These are phyloP conservation scores for Pseudomyrmex flavicornis DNA, from an alignment of 1,140 invertebrate species.

Conservation along the genomic window DNA sequence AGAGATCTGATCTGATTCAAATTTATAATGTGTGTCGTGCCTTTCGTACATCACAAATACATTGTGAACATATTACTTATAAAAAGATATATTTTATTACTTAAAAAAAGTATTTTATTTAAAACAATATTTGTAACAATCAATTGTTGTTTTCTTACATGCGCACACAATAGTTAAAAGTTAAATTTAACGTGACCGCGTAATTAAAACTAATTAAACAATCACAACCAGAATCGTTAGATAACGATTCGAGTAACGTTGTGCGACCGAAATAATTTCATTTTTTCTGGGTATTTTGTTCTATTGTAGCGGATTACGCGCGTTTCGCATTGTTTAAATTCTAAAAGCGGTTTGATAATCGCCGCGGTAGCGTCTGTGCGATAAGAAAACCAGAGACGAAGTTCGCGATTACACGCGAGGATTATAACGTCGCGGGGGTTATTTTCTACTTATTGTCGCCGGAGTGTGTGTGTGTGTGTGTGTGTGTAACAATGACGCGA, in stretches of 20 bases:
- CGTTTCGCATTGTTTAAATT: constrained; percentile 15
- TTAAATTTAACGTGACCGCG: not conserved
- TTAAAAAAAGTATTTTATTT: too few relatives aligned
- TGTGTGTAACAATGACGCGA: not conserved
- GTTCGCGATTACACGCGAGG: not conserved
- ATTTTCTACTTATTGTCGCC: constrained; percentile 1
- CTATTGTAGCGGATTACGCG: constrained; percentile 3
- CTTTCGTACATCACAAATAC: not conserved
- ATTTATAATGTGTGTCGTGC: not conserved
- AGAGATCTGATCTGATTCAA: too few relatives aligned
- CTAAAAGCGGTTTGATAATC: not conserved
- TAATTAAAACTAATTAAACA: not conserved
- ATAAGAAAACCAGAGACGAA: not conserved
- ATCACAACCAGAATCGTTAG: constrained; percentile 1
- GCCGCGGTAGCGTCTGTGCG: not conserved
- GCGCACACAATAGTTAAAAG: not conserved
- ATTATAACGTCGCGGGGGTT: not conserved
- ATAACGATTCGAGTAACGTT: not conserved
- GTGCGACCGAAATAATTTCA: not conserved
- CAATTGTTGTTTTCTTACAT: too few relatives aligned
- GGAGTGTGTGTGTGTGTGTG: too few relatives aligned
- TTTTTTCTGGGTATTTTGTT: not conserved
- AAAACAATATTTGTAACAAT: too few relatives aligned
- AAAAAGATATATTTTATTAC: too few relatives aligned
- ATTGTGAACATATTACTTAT: not conserved